Base-by-base conservation (phyloP, 2,797 vertebrate genomes). In the Arremon brunneinucha region DNA sequence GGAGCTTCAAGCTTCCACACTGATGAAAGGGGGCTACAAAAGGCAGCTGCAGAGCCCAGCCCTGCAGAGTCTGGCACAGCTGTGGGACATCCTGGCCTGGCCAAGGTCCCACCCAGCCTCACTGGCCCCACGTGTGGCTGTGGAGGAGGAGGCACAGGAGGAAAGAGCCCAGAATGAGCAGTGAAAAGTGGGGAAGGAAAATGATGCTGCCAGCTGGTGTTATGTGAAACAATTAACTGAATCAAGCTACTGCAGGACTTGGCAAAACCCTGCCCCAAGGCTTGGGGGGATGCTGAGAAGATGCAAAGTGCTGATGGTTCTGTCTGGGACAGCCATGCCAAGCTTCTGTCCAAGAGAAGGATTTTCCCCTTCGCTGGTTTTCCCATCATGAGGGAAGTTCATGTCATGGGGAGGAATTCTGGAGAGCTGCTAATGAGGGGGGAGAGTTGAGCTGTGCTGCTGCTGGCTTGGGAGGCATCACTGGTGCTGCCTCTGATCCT, bases 391-490 rank as follows among this genome's bases (percentile, higher is more conserved):
- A 12, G 35, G 21, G 47, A 62, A 39, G 20, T 1, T 1, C 8
- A 5, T 4, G 17, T 6, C 7, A 2, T 0, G 20, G n/a, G 49
- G 23, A 55, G 47, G 55, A 43, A 46, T 46, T 47, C 15, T 1
- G 34, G 49, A 52, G 9, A 20, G 81, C 63, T 77, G n/a, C 28
- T 87, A 5, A 35, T 0, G 49, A 77, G 78, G 63, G 10, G 41
- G 50, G 85, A 68, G 26, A 34, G 47, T 8, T 50, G 1, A 2
- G 53, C 55, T 53, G 32, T 12, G 9, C 28, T 79, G 19, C 43
- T 57, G 56, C 15, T 47, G 46, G 26, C 2, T 43, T 2, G 62
- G 71, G 65, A n/a, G 53, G 30, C 16, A 11, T 9, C 23, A 0
- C 55, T 8, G 23, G 20, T 30, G 60, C 47, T 34, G 1, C 55